Evolutionary conservation across 1,140 invertebrate genomes (phyloP).

Genomic region (Neodiprion pinetum): DNA sequence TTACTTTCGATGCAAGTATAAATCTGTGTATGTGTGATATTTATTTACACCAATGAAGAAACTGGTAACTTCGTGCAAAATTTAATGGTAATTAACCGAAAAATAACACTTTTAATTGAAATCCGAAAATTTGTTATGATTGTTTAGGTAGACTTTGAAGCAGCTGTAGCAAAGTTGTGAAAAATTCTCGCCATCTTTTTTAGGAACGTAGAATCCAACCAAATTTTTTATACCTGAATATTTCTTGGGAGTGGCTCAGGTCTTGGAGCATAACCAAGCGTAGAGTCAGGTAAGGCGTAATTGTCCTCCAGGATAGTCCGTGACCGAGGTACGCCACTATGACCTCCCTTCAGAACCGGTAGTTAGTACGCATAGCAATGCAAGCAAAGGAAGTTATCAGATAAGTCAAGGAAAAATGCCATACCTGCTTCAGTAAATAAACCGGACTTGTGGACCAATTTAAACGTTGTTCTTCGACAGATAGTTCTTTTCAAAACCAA

Average conservation of each 20-base stretch:
- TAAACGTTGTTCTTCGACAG: not conserved
- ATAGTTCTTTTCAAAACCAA: not conserved
- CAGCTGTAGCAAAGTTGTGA: too few species aligned
- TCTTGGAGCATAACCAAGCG: slow-evolving; percentile 52
- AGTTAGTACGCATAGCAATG: slow-evolving; percentile 60
- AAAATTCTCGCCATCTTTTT: too few species aligned
- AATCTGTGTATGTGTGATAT: not conserved
- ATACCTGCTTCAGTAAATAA: not conserved
- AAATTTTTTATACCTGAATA: slow-evolving; percentile 55
- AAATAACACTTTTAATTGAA: not conserved
- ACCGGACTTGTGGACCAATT: not conserved
- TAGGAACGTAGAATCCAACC: slow-evolving; percentile 5
- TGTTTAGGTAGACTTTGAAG: too few species aligned
- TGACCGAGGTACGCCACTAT: slow-evolving; percentile 57
- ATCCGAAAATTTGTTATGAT: too few species aligned
- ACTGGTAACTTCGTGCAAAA: not conserved
- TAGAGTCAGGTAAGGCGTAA: slow-evolving; percentile 56
- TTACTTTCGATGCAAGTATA: not conserved
- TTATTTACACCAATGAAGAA: not conserved
- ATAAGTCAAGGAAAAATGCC: not conserved
- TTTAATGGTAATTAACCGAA: not conserved
- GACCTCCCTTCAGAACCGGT: slow-evolving; percentile 61
- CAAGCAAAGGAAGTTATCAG: slow-evolving; percentile 44
- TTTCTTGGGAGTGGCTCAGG: slow-evolving; percentile 55
- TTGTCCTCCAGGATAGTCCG: slow-evolving; percentile 58